Conservation (phyloP, 2,113 vertebrate genomes). For the Alectura lathami region DNA sequence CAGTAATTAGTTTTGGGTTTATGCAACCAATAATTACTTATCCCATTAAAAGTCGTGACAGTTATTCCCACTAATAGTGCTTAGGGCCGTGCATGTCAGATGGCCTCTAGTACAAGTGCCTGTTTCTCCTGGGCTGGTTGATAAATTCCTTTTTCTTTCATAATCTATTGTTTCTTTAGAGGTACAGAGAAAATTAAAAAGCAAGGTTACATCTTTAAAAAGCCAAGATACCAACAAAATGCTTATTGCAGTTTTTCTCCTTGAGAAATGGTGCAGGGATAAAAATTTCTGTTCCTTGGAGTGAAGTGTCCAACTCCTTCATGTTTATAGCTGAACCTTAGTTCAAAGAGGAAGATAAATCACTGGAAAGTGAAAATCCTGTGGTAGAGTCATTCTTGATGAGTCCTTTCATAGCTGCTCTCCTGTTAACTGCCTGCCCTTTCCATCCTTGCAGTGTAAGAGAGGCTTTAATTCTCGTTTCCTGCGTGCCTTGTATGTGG, state of each 20-base stretch:
- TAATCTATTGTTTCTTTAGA: not conserved
- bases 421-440: not conserved
- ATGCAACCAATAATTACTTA: not conserved
- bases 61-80: not conserved
- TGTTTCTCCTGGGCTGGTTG: not conserved
- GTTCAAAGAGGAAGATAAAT: not conserved
- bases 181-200: not conserved
- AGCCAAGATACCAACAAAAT: not conserved
- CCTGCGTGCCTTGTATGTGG: rapidly evolving
- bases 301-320: not conserved
- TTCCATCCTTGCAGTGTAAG: rapidly evolving
- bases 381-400: rapidly evolving
- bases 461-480: not conserved
- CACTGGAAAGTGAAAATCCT: not conserved
- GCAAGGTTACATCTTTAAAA: not conserved
- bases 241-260: not conserved
- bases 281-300: not conserved
- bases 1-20: not conserved
- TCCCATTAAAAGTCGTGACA: not conserved
- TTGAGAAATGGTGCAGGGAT: not conserved
- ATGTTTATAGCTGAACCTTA: not conserved
- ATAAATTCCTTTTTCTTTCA: not conserved
- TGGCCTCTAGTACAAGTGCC: not conserved
- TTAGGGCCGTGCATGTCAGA: rapidly evolving
- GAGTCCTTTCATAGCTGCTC: not conserved